These are phyloP conservation scores for Henicopernis longicauda DNA, from an alignment of 2,113 vertebrate species.

Conservation along the genomic window DNA sequence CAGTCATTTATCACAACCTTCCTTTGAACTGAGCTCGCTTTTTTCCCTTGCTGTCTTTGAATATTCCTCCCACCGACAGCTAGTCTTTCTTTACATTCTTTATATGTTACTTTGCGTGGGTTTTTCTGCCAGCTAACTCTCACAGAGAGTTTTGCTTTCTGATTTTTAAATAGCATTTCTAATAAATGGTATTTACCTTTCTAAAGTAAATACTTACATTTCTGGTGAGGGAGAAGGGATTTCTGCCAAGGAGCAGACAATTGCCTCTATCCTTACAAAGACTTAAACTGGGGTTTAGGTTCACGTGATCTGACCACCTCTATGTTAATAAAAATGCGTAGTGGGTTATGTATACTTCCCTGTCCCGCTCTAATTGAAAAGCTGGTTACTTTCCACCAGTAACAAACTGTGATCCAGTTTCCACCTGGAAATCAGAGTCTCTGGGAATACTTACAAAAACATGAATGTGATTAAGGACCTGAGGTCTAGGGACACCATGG, in stretches of 20 bases:
- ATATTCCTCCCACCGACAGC: neutral
- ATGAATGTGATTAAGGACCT: neutral
- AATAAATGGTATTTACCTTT: neutral
- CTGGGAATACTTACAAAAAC: neutral
- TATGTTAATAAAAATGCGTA: neutral
- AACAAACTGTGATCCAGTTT: neutral
- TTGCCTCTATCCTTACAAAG: neutral
- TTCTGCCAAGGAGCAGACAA: neutral
- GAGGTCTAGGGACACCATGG: neutral
- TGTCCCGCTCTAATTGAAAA: neutral
- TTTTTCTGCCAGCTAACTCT: neutral
- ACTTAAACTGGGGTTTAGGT: neutral
- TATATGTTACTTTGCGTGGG: neutral
- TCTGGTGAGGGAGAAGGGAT: neutral
- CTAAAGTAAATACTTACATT: neutral
- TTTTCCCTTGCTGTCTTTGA: neutral
- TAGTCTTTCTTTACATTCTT: constrained; percentile 26
- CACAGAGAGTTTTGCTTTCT: neutral
- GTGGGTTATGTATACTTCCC: neutral
- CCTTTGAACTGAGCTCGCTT: neutral
- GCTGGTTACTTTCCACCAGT: neutral
- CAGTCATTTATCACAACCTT: neutral
- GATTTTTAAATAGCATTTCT: neutral
- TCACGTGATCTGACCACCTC: neutral
- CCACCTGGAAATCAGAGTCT: neutral